Evolutionary conservation across 2,113 vertebrate genomes (phyloP), one percentile per base, ranked within the genome.

Genomic region (Tamias sibiricus): DNA sequence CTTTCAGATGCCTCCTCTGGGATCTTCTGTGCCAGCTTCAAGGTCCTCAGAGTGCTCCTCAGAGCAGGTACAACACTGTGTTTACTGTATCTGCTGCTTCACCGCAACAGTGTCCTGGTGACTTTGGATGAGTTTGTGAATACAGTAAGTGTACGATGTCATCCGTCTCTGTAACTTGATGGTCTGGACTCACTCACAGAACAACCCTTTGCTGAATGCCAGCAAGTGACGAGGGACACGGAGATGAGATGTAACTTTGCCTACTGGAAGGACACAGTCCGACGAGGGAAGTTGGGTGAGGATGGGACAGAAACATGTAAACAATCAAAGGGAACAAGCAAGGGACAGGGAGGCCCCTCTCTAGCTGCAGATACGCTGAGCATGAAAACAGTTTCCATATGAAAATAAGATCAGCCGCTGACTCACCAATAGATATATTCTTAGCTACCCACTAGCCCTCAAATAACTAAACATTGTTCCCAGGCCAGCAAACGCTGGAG

Each of bases 391-490:
- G 81, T 64, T 57, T 88, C 44, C 44, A 62, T 6, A 24, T 62
- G 86, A 95, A 86, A 88, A 95, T 35, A 64, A 77, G 93, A 64
- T 64, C 92, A 74, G 77, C 17, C 0, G 0, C 91, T 62, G 35
- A 71, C 49, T 90, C 93, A 76, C 35, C 12, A 30, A 75, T 20
- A 87, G 62, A 86, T 47, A 37, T 30, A 84, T 44, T 69, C 77
- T 81, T n/a, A 96, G 83, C 91, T 54, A 47, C 72, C 94, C 82
- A 95, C 59, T n/a, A 74, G 52, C 72, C 72, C 20, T 76, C 93
- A 66, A n/a, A 81, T 62, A 66, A 94, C 80, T 59, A 35, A 91
- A 91, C 85, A 77, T 16, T 85, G 76, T 84, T 64, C 37, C 12
- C 47, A 19, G 37, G 44, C 83, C 35, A 28, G 77, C 42, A 37